Base-by-base conservation (phyloP, 1,140 invertebrate species). In the Tetramorium parvispinum region DNA sequence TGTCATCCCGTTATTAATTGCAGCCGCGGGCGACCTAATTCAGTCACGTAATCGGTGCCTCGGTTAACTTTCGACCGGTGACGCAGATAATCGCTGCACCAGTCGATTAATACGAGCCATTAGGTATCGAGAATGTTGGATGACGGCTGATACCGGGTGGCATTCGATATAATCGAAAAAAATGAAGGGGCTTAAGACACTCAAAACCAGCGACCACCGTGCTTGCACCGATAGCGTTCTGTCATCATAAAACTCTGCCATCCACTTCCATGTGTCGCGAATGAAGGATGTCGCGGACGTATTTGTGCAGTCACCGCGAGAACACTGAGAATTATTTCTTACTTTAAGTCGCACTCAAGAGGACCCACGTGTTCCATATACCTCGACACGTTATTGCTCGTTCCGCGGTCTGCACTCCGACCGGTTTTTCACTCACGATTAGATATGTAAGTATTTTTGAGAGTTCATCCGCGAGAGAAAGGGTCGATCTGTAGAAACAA, bases 1-100 rank as follows among this genome's bases (percentile, higher is more conserved):
- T 85, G 89, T 89, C 83, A 59, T 59, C 83, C 76, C 51, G 87
- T 91, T 91, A 91, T 91, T 91, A 92, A 91, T 92, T 86, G 88
- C 88, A 75, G 51, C 82, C 71, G 55, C 65, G 40, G 24, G 57
- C 85, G 86, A 86, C 90, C 90, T 86, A 91, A 85, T 91, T 89
- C 87, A 87, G 78, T 78, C 81, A 68, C 78, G 61, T 87, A 86
- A 91, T 85, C 85, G 86, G 77, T 87, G 71, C 55, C 57, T 83
- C 51, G 85, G 79, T 90, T 78, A 83, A 91, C 86, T 91, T 88
- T 90, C 88, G 77, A 81, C 76, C 61, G 65, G 61, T 85, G 70
- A 78, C 68, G 79, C 79, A 75, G 87, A 91, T 89, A 89, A 91
- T 91, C 85, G 85, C 61, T 51, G 66, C 32, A 71, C 55, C 55